Evolutionary conservation across 2,797 vertebrate genomes (phyloP), one percentile per base, ranked within the genome.

Genomic region (Kryptopterus vitreolus): DNA sequence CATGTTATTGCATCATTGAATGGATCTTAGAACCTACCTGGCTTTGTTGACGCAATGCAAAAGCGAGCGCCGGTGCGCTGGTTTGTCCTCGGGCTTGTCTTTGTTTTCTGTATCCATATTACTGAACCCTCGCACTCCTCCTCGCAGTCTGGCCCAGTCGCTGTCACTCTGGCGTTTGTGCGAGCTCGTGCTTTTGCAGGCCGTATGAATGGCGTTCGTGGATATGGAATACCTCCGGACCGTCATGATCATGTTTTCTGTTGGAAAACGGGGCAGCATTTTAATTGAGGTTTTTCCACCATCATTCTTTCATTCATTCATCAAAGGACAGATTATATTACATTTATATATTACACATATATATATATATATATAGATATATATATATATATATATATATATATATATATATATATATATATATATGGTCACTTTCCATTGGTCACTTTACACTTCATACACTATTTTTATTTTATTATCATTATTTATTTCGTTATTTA

Each of bases 171-270:
- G 46, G 70, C 53, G n/a, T 20, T 65, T 50, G 4, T 86, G 77
- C n/a, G 82, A 53, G 78, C 79, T 87, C 4, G 86, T 83, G 12
- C 91, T 91, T 0, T 63, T 84, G 48, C 78, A 81, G 79, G 85
- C 81, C 80, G 88, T 84, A 5, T 86, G 88, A 1, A 91, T 88
- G 16, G 84, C 77, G 29, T 90, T 88, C 3, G 92, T 90, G 46
- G 91, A 84, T 0, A 93, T 85, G 16, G 94, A 94, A 85, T 99
- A 99, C 72, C 96, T 93, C 48, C 98, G 91, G 48, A 99, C 96
- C 0, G 96, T 99, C 98, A 99, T 99, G 88, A 95, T 95, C 48
- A 90, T 77, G 65, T 94, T 91, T 31, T 93, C 97, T 99, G 89
- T 35, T 50, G 35, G 73, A 78, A 43, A 33, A 80, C 29, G 83